Percentiles rank a stretch among this genome's conserved stretches.
Evolutionary conservation across 2,113 vertebrate genomes (phyloP).

Genomic region (Scytalopus superciliaris): DNA sequence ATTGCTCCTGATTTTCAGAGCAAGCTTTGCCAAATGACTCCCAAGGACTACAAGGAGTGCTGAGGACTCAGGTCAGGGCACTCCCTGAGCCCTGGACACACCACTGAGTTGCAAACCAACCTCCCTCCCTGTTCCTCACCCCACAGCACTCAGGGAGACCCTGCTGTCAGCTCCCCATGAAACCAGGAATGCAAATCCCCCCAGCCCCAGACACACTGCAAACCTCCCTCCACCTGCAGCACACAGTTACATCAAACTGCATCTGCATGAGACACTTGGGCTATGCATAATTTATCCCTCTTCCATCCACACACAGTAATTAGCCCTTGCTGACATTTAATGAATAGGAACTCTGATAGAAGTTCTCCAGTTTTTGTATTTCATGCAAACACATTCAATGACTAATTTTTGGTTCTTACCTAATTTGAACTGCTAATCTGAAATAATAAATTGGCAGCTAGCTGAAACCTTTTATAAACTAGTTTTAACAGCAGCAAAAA

Average conservation of each 20-base stretch:
- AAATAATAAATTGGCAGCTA: not conserved
- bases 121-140: not conserved
- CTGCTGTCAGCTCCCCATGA: not conserved
- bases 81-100: not conserved
- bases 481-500: not conserved
- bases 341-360: not conserved
- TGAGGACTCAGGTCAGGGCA: not conserved
- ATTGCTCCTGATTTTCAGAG: not conserved
- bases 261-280: not conserved
- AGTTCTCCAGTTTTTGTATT: not conserved
- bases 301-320: not conserved
- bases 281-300: not conserved
- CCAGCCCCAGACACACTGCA: not conserved
- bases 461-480: not conserved
- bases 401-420: not conserved
- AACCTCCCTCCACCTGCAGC: not conserved
- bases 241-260: not conserved
- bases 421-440: not conserved
- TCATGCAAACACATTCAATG: not conserved
- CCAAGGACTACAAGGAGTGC: fast-evolving
- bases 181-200: not conserved
- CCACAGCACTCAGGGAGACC: not conserved
- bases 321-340: not conserved
- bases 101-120: not conserved
- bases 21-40: not conserved